Evolutionary conservation across 1,140 invertebrate genomes (phyloP).

Genomic region (Dinothrombium tinctorium): DNA sequence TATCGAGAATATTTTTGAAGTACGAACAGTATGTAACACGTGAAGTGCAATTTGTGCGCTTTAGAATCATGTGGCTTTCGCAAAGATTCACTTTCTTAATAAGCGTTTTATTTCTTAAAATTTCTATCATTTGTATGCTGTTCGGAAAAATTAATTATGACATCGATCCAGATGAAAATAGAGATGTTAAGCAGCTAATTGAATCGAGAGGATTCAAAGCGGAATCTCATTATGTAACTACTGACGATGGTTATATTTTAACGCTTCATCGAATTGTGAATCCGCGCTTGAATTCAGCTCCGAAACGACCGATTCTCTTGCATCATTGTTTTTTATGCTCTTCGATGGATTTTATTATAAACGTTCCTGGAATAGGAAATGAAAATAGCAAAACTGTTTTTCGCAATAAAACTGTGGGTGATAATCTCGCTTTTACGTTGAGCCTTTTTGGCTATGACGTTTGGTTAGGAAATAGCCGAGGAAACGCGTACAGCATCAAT

Average conservation of each 20-base stretch:
- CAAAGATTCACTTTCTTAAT: too few relatives aligned
- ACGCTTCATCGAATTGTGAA: constrained; percentile 9
- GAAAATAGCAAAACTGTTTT: background rate
- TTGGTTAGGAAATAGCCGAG: constrained; percentile 20
- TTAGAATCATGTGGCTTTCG: too few relatives aligned
- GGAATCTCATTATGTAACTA: constrained; percentile 29
- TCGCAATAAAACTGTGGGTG: background rate
- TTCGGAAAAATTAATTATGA: too few relatives aligned
- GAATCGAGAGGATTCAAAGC: constrained; percentile 30
- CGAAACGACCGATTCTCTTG: background rate
- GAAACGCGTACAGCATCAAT: constrained; percentile 18
- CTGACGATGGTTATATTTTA: constrained; percentile 9
- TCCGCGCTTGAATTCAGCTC: constrained; percentile 3
- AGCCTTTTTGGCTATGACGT: too few relatives aligned
- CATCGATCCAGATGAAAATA: constrained; percentile 9
- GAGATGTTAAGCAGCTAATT: constrained; percentile 11
- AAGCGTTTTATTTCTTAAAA: too few relatives aligned
- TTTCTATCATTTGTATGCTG: too few relatives aligned
- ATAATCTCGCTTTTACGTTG: background rate
- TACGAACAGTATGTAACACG: too few relatives aligned
- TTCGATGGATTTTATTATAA: background rate
- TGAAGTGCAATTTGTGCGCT: too few relatives aligned
- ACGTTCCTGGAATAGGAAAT: background rate
- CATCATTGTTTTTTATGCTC: background rate
- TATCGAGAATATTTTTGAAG: too few relatives aligned